These are phyloP conservation scores for Leptinotarsa texana DNA, from an alignment of 1,140 invertebrate species.

Conservation along the genomic window DNA sequence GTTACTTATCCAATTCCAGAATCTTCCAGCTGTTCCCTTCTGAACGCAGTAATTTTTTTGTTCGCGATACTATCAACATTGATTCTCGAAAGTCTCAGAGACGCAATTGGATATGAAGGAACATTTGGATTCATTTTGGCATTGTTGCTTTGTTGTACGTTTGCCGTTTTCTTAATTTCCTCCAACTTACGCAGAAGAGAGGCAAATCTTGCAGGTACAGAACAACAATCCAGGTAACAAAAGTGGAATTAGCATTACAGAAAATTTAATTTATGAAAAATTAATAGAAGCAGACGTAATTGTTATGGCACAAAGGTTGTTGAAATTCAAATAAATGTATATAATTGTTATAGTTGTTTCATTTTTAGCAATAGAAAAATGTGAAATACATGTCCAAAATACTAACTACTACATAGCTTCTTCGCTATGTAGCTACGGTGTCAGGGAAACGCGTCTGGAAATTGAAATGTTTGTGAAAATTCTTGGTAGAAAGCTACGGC, in stretches of 20 bases:
- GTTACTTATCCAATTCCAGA: constrained; percentile 46
- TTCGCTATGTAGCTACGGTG: too few relatives aligned
- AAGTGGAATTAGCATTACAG: background rate
- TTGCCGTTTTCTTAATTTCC: constrained; percentile 34
- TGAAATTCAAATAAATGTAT: too few relatives aligned
- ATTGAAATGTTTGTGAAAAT: too few relatives aligned
- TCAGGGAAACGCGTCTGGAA: too few relatives aligned
- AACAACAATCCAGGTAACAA: background rate
- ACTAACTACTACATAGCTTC: too few relatives aligned
- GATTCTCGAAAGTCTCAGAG: constrained; percentile 33
- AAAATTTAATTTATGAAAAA: background rate
- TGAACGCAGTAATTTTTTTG: constrained; percentile 41
- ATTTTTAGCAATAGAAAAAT: too few relatives aligned
- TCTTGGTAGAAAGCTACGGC: too few relatives aligned
- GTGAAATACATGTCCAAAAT: too few relatives aligned
- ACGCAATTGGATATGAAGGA: constrained; percentile 30
- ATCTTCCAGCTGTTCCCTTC: constrained; percentile 37
- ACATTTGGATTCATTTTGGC: constrained; percentile 34
- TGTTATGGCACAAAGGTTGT: too few relatives aligned
- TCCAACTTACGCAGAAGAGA: constrained; percentile 40
- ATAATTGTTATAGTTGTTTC: too few relatives aligned
- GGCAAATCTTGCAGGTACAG: constrained; percentile 30
- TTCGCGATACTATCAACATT: constrained; percentile 40
- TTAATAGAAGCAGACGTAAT: too few relatives aligned
- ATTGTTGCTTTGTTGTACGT: constrained; percentile 28